Evolutionary conservation across 1,140 invertebrate species (phyloP).

Genomic region (Argopecten irradians): DNA sequence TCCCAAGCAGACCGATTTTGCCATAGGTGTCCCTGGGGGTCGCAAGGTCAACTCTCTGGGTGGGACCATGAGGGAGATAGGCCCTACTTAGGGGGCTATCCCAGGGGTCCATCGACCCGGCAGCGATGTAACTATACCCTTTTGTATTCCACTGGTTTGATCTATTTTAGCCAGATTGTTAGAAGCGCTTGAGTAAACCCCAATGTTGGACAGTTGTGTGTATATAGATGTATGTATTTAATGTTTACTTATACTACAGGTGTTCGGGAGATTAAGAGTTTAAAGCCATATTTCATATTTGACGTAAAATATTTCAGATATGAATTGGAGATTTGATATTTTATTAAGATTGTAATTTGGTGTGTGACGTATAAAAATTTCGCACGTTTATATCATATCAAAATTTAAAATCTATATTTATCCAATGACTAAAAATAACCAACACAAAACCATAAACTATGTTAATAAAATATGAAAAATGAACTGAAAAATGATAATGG

Average conservation of each 20-base stretch:
- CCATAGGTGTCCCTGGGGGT: not conserved
- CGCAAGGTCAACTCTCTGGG: not conserved
- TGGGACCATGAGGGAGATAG: slow-evolving; percentile 13
- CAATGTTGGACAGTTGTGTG: not conserved
- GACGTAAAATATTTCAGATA: not conserved
- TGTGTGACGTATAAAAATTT: not conserved
- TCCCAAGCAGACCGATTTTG: slow-evolving; percentile 4
- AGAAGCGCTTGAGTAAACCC: not conserved
- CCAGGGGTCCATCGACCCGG: not conserved
- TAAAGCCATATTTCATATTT: not conserved
- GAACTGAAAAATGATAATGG: no score
- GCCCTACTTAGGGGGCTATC: slow-evolving; percentile 3
- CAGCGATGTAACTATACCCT: not conserved
- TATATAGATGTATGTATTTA: not conserved
- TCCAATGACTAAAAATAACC: not conserved
- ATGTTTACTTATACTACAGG: not conserved
- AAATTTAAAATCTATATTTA: not conserved
- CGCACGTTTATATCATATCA: not conserved
- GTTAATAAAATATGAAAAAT: no score
- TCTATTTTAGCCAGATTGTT: slow-evolving; percentile 10
- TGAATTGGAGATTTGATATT: not conserved
- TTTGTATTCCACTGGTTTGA: not conserved
- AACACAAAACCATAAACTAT: no score
- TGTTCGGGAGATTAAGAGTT: not conserved
- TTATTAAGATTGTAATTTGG: not conserved